These are phyloP conservation scores for Brachyhypopomus gauderio DNA, from an alignment of 2,113 vertebrate species.

Conservation along the genomic window DNA sequence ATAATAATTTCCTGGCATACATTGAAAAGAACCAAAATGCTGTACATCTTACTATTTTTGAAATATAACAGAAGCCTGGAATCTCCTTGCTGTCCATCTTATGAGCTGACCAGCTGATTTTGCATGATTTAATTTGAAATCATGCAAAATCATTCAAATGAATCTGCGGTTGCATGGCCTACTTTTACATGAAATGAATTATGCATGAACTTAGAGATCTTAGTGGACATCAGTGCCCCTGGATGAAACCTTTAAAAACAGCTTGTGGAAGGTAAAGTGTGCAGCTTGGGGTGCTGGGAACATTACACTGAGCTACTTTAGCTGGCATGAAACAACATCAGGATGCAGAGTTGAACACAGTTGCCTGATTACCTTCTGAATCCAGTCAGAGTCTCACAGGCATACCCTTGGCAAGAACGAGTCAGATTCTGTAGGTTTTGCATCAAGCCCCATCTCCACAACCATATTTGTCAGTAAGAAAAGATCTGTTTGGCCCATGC, in stretches of 20 bases:
- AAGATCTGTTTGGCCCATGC: conserved; percentile 50
- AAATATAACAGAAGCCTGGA: too few species aligned
- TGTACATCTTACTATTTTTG: too few species aligned
- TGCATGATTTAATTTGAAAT: neutral
- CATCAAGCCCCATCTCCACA: conserved; percentile 51
- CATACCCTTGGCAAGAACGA: conserved; percentile 68
- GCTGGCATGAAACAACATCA: conserved; percentile 73
- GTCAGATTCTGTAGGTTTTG: conserved; percentile 62
- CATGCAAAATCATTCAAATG: too few species aligned
- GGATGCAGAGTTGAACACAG: conserved; percentile 65
- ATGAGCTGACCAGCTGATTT: too few species aligned
- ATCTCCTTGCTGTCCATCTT: too few species aligned
- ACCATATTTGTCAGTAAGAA: conserved; percentile 61
- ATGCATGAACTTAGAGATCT: conserved; percentile 85
- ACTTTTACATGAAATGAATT: conserved; percentile 64
- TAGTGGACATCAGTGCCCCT: conserved; percentile 81
- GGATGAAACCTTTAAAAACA: conserved; percentile 85
- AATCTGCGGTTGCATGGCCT: neutral
- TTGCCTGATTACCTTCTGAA: conserved; percentile 72
- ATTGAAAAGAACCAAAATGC: too few species aligned
- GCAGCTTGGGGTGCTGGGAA: conserved; percentile 73
- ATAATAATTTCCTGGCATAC: too few species aligned
- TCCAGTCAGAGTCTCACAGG: conserved; percentile 68
- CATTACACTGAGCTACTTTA: conserved; percentile 75
- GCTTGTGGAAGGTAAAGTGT: conserved; percentile 63